Evolutionary conservation across 2,113 vertebrate genomes (phyloP).

Genomic region (Microcebus jonahi): DNA sequence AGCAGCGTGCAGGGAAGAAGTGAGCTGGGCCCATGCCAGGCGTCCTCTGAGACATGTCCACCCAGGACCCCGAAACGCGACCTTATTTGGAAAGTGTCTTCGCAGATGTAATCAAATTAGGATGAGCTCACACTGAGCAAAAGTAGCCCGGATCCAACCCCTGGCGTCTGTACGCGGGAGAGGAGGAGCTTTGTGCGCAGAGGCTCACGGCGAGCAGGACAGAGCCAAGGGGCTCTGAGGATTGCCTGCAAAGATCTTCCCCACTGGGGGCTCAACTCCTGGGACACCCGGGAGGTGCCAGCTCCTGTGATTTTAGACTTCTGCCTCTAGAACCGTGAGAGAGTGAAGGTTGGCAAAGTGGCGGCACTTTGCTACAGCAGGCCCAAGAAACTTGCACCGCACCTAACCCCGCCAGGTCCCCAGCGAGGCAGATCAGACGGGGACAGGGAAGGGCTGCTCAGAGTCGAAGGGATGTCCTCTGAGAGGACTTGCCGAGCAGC

Average conservation of each 20-base stretch:
- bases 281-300: background rate
- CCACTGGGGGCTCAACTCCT: background rate
- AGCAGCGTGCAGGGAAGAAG: rapidly evolving
- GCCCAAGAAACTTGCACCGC: rapidly evolving
- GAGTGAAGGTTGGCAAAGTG: rapidly evolving
- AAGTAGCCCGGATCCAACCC: rapidly evolving
- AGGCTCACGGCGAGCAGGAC: rapidly evolving
- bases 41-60: rapidly evolving
- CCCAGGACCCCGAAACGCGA: background rate
- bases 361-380: rapidly evolving
- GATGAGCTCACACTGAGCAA: rapidly evolving
- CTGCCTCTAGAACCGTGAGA: background rate
- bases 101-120: background rate
- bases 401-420: rapidly evolving
- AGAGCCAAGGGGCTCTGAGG: rapidly evolving
- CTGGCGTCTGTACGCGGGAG: rapidly evolving
- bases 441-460: background rate
- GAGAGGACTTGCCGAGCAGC: background rate
- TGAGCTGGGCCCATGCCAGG: rapidly evolving
- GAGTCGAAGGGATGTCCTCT: rapidly evolving
- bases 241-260: rapidly evolving
- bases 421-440: rapidly evolving
- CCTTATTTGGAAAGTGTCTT: background rate
- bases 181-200: rapidly evolving
- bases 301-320: background rate